Evolutionary conservation across 2,113 vertebrate genomes (phyloP), one percentile per base, ranked within the genome.

Genomic region (Chroicocephalus ridibundus): DNA sequence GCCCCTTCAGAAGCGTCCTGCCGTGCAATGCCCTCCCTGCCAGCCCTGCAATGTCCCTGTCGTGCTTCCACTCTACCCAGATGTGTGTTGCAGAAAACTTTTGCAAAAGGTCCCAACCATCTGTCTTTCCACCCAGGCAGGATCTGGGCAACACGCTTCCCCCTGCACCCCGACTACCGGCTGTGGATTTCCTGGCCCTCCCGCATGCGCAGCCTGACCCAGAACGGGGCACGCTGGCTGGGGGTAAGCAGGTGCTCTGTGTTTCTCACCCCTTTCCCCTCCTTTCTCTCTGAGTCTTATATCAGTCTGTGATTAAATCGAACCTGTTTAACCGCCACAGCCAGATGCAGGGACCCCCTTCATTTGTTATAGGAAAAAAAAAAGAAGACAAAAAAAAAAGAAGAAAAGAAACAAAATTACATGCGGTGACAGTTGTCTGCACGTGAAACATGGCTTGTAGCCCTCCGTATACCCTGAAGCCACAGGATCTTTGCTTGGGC

Each of bases 321-420:
- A 55, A 74, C 68, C 86, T 82, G 51, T 83, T 38, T 82, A 96
- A 97, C 97, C 1, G 96, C 78, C 95, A 5, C 68, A 81, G 89
- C 78, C 97, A 97, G 94, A 81, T 97, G 97, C 86, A 82, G 55
- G 79, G 75, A 83, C 89, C 77, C 64, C 32, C 8, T 60, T 76
- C 68, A 5, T 32, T 58, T 66, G 71, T 46, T 25, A 92, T 2
- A 92, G 83, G 52, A 75, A 61, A 82, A 75, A 82, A 72, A 40
- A 52, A 61, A 68, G 51, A 32, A 40, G 40, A 71, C 8, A 65
- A 4, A 47, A 54, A 4, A 47, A 54, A 21, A 21, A 54, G 26
- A 27, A 90, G 46, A 51, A 83, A 36, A 46, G 18, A 68, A 27
- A 57, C 46, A 31, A 10, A 36, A 25, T 38, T 20, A 32, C 32